Evolutionary conservation across 2,888 invertebrate genomes (phyloP), one percentile per base, ranked within the genome.

Genomic region (Ametastegia equiseti): DNA sequence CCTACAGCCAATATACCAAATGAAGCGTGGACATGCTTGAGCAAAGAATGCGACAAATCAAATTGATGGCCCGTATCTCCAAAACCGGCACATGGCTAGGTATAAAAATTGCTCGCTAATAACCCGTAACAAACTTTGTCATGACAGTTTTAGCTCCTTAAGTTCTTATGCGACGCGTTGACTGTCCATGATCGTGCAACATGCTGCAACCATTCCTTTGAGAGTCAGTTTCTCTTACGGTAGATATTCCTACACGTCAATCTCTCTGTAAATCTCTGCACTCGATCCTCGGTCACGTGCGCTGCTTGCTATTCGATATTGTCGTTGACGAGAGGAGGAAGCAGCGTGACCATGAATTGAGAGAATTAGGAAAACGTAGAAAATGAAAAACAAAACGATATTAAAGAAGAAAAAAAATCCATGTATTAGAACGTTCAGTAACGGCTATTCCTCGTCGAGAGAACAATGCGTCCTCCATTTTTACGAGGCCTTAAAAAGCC

Each of bases 51-150:
- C 39, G 71, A 71, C 67, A 57, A 80, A 80, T 80, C 71, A 80
- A 80, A 80, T 73, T 71, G 80, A 80, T 80, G 80, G 80, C 3
- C 57, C 80, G 78, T 78, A 78, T 39, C 63, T 78, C 42, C 19
- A 30, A 78, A 78, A 36, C 45, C 42, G 78, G 45, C 45, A 63
- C 42, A 78, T 57, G 78, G 60, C 57, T 27, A 30, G 63, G 19
- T 42, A 78, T 60, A 78, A 42, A n/a, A 78, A 78, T 78, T 30
- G 60, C 57, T 30, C 30, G 78, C 78, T 78, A 78, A 57, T 78
- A 27, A 60, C 63, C 39, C 78, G 78, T 78, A 60, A 78, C 78
- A 78, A 60, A 78, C 15, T 63, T 60, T 63, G 60, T 78, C 60
- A 78, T 33, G 78, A 42, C 78, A 78, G 42, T 60, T 78, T 78